Evolutionary conservation across 2,888 invertebrate species (phyloP).

Genomic region (Lithophane socia): DNA sequence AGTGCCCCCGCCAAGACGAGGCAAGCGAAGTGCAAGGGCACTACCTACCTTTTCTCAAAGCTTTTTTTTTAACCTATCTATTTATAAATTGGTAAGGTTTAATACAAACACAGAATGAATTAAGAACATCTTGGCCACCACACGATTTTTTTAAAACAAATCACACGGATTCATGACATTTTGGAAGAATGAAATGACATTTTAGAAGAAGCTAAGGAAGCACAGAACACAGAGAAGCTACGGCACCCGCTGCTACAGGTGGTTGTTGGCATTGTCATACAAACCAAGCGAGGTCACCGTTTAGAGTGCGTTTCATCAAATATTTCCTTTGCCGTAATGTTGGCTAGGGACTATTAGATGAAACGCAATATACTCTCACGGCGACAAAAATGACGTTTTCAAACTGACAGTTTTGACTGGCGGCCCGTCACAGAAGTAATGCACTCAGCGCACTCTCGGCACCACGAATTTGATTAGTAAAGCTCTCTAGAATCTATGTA

Average conservation of each 20-base stretch:
- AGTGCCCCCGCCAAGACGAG: too few species aligned
- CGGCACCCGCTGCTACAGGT: not conserved
- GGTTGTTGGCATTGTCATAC: not conserved
- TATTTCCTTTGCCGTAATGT: too few species aligned
- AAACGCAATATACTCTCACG: not conserved
- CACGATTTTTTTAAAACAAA: not conserved
- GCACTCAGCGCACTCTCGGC: not conserved
- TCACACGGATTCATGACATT: not conserved
- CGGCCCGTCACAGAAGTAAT: not conserved
- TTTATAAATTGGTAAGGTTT: too few species aligned
- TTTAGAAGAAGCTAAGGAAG: not conserved
- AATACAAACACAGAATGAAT: too few species aligned
- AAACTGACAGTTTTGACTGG: not conserved
- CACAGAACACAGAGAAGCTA: not conserved
- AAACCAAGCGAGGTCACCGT: not conserved
- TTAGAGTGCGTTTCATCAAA: not conserved
- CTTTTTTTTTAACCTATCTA: too few species aligned
- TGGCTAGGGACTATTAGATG: too few species aligned
- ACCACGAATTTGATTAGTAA: not conserved
- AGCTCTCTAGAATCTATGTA: not conserved
- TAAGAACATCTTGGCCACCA: not conserved
- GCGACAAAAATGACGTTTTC: not conserved
- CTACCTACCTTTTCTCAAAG: too few species aligned
- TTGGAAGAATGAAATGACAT: too few species aligned
- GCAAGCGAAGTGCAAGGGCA: too few species aligned